Base-by-base conservation (phyloP, 2,888 invertebrate genomes). In the Eupithecia exiguata region DNA sequence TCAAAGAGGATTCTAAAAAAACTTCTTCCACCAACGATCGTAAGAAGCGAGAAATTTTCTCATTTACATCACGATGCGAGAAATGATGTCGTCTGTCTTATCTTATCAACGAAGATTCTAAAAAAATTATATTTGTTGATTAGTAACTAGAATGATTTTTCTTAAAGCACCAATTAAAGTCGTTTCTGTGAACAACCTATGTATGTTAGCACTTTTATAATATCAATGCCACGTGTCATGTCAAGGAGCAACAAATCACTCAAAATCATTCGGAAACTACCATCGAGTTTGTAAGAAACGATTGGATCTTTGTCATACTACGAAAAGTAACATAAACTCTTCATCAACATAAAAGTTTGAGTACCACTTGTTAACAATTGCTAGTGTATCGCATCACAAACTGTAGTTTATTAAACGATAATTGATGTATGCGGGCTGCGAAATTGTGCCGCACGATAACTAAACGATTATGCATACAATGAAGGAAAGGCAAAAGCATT, bases 351-450 rank as follows among this genome's bases (percentile, higher is more conserved):
- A 36, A 67, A 73, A 70, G 73, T 77, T 79, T 84, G 81, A 78
- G 81, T 79, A 72, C 10, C 77, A 43, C 66, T 1, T 5, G 21
- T 38, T 35, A 68, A 76, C 74, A 72, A 74, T 73, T 74, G 69
- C 71, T 66, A 72, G 74, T 78, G 79, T 77, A 77, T 78, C 70
- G 79, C 84, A 83, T 77, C 72, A 80, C 84, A 84, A 86, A 83
- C 68, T 80, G 77, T 77, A 82, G 84, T 89, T 88, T 87, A 91
- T 89, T 90, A 87, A 81, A 84, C 82, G 86, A 84, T 89, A 90
- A 91, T 90, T 89, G 88, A 87, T 84, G 86, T 82, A 90, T 88
- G 88, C 88, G 88, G 88, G 88, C 83, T 68, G 78, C 79, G 79
- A 81, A 86, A 84, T 83, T 85, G 83, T 87, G 86, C 84, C 86